Evolutionary conservation across 2,888 invertebrate genomes (phyloP).

Genomic region (Hydrotaea cyrtoneurina): DNA sequence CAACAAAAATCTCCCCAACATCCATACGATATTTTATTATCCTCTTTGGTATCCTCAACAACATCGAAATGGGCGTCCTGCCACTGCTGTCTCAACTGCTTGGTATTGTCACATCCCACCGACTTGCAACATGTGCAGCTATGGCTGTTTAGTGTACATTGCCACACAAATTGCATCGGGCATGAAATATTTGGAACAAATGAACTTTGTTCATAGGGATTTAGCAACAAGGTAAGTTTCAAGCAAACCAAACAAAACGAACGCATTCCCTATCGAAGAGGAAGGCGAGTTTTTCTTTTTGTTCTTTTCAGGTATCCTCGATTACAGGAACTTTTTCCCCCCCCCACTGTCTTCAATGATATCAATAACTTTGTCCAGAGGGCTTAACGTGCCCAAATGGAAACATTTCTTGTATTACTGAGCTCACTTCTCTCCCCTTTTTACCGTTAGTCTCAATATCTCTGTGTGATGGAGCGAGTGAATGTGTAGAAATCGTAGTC

Average conservation of each 20-base stretch:
- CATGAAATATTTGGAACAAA: constrained; percentile 93
- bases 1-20: constrained; percentile 53
- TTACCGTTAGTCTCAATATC: too few species aligned
- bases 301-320: too few species aligned
- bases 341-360: background rate
- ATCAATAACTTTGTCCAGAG: constrained; percentile 1
- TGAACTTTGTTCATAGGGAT: constrained; percentile 92
- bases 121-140: constrained; percentile 81
- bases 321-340: background rate
- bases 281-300: too few species aligned
- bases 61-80: background rate
- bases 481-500: too few species aligned
- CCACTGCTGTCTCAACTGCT: background rate
- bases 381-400: background rate
- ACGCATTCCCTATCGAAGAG: too few species aligned
- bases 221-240: constrained; percentile 88
- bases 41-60: constrained; percentile 39
- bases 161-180: constrained; percentile 94
- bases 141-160: constrained; percentile 92
- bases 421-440: too few species aligned
- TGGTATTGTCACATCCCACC: too few species aligned
- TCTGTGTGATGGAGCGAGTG: too few species aligned
- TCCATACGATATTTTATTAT: constrained; percentile 63
- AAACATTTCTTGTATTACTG: background rate
- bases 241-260: too few species aligned